Conservation (phyloP, 2,888 invertebrate genomes). For the Ectropis crepuscularia region DNA sequence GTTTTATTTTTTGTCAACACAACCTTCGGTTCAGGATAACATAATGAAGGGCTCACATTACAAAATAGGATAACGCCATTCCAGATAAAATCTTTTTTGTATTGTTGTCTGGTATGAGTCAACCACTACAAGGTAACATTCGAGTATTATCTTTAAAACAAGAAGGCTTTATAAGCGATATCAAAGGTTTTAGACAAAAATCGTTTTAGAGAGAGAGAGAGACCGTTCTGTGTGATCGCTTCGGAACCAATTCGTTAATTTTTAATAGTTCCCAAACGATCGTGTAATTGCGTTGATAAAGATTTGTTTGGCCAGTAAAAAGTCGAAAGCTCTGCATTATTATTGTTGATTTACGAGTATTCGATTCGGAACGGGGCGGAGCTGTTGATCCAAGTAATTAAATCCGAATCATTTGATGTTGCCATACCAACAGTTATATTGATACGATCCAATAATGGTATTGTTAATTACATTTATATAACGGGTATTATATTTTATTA, state of each 20-base stretch:
- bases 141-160: conserved; percentile 14
- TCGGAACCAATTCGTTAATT: conserved; percentile 59
- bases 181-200: conserved; percentile 19
- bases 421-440: conserved; percentile 66
- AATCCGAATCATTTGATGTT: conserved; percentile 73
- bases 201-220: background rate
- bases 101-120: conserved; percentile 40
- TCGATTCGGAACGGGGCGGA: conserved; percentile 69
- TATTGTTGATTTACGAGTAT: conserved; percentile 74
- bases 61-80: conserved; percentile 61
- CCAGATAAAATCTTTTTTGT: conserved; percentile 52
- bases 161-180: background rate
- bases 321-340: conserved; percentile 66
- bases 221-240: conserved; percentile 42
- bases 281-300: conserved; percentile 80
- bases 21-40: conserved; percentile 41
- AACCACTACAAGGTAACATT: conserved; percentile 13
- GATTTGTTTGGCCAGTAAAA: conserved; percentile 75
- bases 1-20: conserved; percentile 21
- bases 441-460: conserved; percentile 65
- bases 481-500: conserved; percentile 56
- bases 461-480: conserved; percentile 67
- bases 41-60: conserved; percentile 65
- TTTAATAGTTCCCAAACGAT: conserved; percentile 73
- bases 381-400: conserved; percentile 73